Base-by-base conservation (phyloP, 1,140 invertebrate genomes). In the Sipha flava region DNA sequence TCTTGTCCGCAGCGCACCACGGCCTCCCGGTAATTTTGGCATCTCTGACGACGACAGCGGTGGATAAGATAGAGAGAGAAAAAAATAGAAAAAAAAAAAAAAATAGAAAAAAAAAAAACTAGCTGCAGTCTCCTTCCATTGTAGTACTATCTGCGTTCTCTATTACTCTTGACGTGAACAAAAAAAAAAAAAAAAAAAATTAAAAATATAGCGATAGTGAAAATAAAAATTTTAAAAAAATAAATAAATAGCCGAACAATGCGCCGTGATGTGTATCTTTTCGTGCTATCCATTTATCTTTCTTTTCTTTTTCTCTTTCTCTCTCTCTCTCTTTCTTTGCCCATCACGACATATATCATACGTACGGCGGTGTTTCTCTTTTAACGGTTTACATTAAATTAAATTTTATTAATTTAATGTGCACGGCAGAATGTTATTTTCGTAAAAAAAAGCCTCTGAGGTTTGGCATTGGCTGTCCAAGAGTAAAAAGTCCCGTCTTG, bases 1-100 rank as follows among this genome's bases (percentile, higher is more conserved):
- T 72, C 68, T 72, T 45, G 43, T 72, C 43, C 23, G 21, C 68
- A 43, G 43, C 40, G 40, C 34, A 59, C 57, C n/a, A 18, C 21
- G 59, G 26, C 2, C 59, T 43, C 66, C 68, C 68, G 68, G 68
- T 47, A 29, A 47, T 72, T 72, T 72, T 72, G 68, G 68, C 68
- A 72, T 29, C 68, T 72, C 26, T 16, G 49, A 52, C 49, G 9
- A 21, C 26, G 16, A 18, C 26, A 29, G 18, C 2, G 23, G 52
- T 9, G 57, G 12, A 57, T 26, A 29, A 16, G 12, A 6, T 4
- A 5, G 14, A 23, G n/a, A 26, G 12, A 26, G 23, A 3, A 54
- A 14, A 57, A 57, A 16, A 23, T 57, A 4, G 10, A 54, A 23
- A 29, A 23, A 26, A 26, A 26, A 54, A 3, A 54, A 14, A 57